phyloP scores from a whole-genome alignment of 2,113 vertebrate genomes.

The Cariama cristata region DNA sequence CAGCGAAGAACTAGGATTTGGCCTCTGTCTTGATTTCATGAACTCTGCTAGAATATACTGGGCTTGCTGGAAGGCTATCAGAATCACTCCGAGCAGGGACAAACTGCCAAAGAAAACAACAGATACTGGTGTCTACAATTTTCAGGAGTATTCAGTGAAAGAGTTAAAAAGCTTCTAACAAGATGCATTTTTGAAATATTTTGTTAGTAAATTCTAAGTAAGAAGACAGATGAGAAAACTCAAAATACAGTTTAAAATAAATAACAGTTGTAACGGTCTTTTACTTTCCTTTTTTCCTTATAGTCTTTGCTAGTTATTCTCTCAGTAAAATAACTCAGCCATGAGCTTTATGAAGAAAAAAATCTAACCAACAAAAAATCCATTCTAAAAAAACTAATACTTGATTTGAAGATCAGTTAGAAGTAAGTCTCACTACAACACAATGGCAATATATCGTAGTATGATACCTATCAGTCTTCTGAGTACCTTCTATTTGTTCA shows the following conservation, averaged over 20 bases:
- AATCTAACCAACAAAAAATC: not conserved
- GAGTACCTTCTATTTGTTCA: not conserved
- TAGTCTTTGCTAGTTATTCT: not conserved
- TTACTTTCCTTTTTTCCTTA: not conserved
- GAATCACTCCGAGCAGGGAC: slow-evolving; percentile 91
- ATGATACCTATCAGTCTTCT: not conserved
- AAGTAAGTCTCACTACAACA: not conserved
- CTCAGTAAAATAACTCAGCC: not conserved
- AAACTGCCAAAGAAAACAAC: slow-evolving; percentile 77
- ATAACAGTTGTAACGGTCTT: not conserved
- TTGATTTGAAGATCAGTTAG: not conserved
- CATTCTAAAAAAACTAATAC: not conserved
- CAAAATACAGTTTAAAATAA: not conserved
- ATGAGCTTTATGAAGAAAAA: not conserved
- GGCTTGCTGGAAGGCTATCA: slow-evolving; percentile 95
- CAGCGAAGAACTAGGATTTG: slow-evolving; percentile 78
- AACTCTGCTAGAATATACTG: slow-evolving; percentile 95
- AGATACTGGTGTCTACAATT: not conserved
- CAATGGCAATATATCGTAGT: not conserved
- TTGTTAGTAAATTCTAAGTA: not conserved
- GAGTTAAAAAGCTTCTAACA: not conserved
- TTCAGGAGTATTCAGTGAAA: not conserved
- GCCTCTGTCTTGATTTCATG: slow-evolving; percentile 84
- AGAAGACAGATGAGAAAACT: not conserved
- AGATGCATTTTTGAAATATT: not conserved